Conservation (phyloP, 2,888 invertebrate species). For the Monopis laevigella region DNA sequence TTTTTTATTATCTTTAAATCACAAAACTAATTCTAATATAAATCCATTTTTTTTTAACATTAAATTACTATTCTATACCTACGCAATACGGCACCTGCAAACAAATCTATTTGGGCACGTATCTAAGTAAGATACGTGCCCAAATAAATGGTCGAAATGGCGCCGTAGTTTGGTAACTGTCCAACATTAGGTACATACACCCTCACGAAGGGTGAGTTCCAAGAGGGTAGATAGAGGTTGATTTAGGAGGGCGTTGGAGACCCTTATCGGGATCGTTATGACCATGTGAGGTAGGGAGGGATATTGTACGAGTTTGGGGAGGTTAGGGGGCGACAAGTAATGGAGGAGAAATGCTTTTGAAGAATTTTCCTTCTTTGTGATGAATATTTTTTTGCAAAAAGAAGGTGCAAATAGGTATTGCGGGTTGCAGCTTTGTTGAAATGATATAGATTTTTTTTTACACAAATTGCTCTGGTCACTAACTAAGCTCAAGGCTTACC, state of each 20-base stretch:
- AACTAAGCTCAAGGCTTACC: too few relatives aligned
- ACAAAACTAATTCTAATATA: too few relatives aligned
- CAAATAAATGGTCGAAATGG: too few relatives aligned
- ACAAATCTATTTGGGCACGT: too few relatives aligned
- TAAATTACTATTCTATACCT: too few relatives aligned
- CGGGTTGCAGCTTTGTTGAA: background rate
- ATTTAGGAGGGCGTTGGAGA: slow-evolving; percentile 60
- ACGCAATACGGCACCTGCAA: too few relatives aligned
- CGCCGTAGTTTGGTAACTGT: too few relatives aligned
- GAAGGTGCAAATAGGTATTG: slow-evolving; percentile 8
- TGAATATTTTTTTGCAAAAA: background rate
- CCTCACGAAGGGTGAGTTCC: slow-evolving; percentile 41
- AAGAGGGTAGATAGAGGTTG: slow-evolving; percentile 52
- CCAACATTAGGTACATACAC: slow-evolving; percentile 2
- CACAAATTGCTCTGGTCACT: too few relatives aligned
- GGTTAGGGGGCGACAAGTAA: slow-evolving; percentile 22
- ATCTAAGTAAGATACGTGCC: too few relatives aligned
- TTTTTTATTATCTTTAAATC: too few relatives aligned
- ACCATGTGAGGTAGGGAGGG: slow-evolving; percentile 62
- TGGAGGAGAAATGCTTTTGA: slow-evolving; percentile 33
- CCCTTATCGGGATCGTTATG: slow-evolving; percentile 66
- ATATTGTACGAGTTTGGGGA: slow-evolving; percentile 41
- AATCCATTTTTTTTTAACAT: too few relatives aligned
- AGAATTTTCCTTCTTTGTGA: slow-evolving; percentile 26
- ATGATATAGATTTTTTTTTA: too few relatives aligned